Evolutionary conservation across 2,113 vertebrate species (phyloP).

Genomic region (Vanacampus margaritifer): DNA sequence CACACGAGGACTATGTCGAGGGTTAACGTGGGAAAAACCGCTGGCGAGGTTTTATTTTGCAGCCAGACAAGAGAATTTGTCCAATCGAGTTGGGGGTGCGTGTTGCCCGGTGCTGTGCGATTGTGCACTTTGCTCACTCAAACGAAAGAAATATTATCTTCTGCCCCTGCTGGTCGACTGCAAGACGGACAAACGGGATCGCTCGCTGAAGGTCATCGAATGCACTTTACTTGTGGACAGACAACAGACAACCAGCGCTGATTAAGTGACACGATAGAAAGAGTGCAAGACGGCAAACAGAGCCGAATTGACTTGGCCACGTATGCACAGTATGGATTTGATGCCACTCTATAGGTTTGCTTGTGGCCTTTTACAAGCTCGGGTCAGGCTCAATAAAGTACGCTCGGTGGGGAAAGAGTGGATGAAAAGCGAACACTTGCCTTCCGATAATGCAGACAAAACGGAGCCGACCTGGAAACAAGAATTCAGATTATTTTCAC

Average conservation of each 20-base stretch:
- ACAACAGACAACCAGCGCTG: slow-evolving; percentile 36
- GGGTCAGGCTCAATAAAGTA: slow-evolving; percentile 43
- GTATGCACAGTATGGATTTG: slow-evolving; percentile 36
- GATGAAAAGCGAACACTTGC: slow-evolving; percentile 34
- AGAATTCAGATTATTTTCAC: neutral
- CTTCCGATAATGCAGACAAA: slow-evolving; percentile 24
- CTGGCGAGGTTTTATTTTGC: neutral
- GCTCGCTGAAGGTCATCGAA: slow-evolving; percentile 42
- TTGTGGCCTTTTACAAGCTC: slow-evolving; percentile 45
- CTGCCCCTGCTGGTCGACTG: neutral
- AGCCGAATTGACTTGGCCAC: slow-evolving; percentile 24
- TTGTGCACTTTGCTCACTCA: neutral
- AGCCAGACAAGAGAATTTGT: neutral
- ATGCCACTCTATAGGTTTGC: slow-evolving; percentile 37
- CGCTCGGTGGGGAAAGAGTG: slow-evolving; percentile 24
- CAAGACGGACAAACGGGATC: slow-evolving; percentile 22
- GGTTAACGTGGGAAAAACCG: slow-evolving; percentile 14
- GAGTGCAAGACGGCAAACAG: slow-evolving; percentile 33
- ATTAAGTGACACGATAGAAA: slow-evolving; percentile 47
- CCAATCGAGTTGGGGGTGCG: neutral
- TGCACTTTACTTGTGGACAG: slow-evolving; percentile 30
- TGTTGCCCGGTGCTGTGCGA: neutral
- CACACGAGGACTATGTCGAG: neutral
- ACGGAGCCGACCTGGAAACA: neutral
- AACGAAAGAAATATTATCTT: neutral